A percentile compares a stretch with the other conserved stretches of the same genome.
Evolutionary conservation across 2,797 vertebrate genomes (phyloP).

Genomic region (Syncerus caffer): DNA sequence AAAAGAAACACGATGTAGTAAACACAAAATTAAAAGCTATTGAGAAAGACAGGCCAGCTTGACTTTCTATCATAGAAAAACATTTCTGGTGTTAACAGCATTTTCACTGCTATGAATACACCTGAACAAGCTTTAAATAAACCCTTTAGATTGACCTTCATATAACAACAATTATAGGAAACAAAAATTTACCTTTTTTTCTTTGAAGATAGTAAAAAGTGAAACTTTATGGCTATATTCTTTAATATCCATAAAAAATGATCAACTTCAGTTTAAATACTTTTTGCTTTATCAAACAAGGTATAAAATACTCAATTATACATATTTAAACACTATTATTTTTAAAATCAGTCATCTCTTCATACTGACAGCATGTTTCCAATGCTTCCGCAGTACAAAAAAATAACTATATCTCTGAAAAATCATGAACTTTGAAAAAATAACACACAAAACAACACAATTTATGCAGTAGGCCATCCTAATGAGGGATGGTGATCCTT

Average conservation of each 20-base stretch:
- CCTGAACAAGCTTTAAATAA: not conserved
- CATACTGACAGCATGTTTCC: not conserved
- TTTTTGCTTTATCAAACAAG: not conserved
- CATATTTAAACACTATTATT: not conserved
- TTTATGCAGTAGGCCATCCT: not conserved
- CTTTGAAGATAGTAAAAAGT: not conserved
- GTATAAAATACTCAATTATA: not conserved
- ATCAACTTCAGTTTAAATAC: not conserved
- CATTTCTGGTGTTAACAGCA: not conserved
- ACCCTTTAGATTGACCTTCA: not conserved
- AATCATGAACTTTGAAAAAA: not conserved
- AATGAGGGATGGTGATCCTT: not conserved
- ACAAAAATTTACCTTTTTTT: not conserved
- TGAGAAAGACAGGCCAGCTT: not conserved
- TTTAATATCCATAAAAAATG: not conserved
- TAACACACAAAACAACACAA: not conserved
- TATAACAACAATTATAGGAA: not conserved
- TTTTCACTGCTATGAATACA: not conserved
- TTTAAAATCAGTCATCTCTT: not conserved
- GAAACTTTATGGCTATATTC: not conserved
- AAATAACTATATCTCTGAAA: not conserved
- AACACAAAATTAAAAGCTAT: slow-evolving; percentile 12
- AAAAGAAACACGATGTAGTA: not conserved
- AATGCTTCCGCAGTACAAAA: not conserved
- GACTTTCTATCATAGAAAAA: not conserved